Percentiles rank a stretch among this genome's conserved stretches.
phyloP scores from a whole-genome alignment of 2,797 vertebrate species.

The Emys orbicularis region DNA sequence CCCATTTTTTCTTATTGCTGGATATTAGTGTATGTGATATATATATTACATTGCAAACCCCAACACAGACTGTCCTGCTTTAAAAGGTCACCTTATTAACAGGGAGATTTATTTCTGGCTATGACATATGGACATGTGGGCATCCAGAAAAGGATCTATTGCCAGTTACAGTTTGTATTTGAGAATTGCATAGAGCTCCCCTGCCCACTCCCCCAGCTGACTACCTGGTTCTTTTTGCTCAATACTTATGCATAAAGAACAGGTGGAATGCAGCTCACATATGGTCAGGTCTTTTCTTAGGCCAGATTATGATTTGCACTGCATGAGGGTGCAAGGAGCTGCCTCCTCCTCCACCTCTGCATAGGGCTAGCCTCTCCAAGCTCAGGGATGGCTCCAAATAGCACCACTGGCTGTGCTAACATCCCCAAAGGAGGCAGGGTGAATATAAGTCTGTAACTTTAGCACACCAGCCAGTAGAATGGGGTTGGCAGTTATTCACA shows the following conservation, averaged over 20 bases:
- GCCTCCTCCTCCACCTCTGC: not conserved
- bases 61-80: not conserved
- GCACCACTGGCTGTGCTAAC: not conserved
- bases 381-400: not conserved
- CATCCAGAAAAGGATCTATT: not conserved
- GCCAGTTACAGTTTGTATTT: not conserved
- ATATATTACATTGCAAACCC: not conserved
- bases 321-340: not conserved
- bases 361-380: not conserved
- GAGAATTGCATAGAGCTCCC: not conserved
- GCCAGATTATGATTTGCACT: too few species aligned
- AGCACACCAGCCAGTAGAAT: not conserved
- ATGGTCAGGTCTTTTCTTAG: too few species aligned
- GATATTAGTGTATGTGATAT: not conserved
- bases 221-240: not conserved
- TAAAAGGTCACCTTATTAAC: conserved; percentile 2
- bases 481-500: not conserved
- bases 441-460: too few species aligned
- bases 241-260: not conserved
- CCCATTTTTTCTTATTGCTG: conserved; percentile 7
- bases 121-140: not conserved
- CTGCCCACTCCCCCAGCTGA: not conserved
- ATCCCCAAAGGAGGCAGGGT: not conserved
- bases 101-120: conserved; percentile 40
- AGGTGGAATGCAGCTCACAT: not conserved